phyloP scores from a whole-genome alignment of 2,113 vertebrate genomes.

The Aramus guarauna region DNA sequence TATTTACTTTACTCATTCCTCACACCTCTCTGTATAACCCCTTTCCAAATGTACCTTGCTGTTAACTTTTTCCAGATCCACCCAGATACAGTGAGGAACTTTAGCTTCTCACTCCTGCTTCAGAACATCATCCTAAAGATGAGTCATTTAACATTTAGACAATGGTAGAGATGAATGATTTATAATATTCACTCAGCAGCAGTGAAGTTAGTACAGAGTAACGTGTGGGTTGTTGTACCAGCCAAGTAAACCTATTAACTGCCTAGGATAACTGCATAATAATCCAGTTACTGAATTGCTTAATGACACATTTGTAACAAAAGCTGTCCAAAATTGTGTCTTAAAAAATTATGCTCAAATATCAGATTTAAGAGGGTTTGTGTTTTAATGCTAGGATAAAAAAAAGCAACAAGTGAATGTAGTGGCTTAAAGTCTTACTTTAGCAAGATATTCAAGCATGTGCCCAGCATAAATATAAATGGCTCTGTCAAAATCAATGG shows the following conservation, averaged over 20 bases:
- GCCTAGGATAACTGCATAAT: neutral
- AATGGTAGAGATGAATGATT: neutral
- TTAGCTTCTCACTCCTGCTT: neutral
- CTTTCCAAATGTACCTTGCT: neutral
- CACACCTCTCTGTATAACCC: neutral
- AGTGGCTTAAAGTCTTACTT: neutral
- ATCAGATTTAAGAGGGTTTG: neutral
- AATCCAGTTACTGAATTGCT: neutral
- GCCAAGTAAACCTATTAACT: neutral
- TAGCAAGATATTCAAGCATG: neutral
- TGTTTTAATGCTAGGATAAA: neutral
- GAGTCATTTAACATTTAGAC: neutral
- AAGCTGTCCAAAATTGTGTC: neutral
- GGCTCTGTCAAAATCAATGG: neutral
- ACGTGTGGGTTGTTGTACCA: fast-evolving
- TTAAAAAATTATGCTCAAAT: neutral
- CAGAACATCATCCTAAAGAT: neutral
- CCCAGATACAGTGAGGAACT: neutral
- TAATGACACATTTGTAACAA: neutral
- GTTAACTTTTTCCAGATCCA: neutral
- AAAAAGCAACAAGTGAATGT: neutral
- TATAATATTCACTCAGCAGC: neutral
- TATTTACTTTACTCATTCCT: neutral
- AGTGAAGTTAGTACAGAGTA: neutral
- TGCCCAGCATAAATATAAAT: neutral